These are phyloP conservation scores for Conops quadrifasciatus DNA, from an alignment of 2,888 invertebrate species.

Conservation along the genomic window DNA sequence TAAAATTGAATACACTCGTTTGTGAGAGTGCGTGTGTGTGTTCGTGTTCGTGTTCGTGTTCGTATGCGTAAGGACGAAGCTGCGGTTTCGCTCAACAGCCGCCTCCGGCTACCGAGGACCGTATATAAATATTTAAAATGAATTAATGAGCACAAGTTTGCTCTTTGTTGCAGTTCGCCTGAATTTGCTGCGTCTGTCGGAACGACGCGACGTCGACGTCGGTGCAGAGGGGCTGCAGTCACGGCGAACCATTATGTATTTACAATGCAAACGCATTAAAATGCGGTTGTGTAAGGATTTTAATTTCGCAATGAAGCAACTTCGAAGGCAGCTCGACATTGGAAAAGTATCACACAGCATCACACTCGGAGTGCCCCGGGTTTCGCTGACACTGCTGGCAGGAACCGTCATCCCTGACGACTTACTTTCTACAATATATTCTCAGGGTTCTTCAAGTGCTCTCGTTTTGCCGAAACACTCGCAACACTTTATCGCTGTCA, in stretches of 20 bases:
- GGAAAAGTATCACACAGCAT: too few relatives aligned
- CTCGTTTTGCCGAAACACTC: too few relatives aligned
- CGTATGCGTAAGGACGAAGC: slow-evolving; percentile 19
- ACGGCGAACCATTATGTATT: slow-evolving; percentile 2
- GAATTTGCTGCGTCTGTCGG: slow-evolving; percentile 1
- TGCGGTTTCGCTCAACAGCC: slow-evolving; percentile 1
- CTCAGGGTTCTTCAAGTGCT: too few relatives aligned
- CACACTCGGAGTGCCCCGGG: too few relatives aligned
- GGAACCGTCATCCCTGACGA: too few relatives aligned
- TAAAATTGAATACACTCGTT: neutral
- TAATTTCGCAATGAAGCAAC: neutral
- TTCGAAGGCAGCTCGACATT: too few relatives aligned
- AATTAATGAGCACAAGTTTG: slow-evolving; percentile 35
- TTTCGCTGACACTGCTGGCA: too few relatives aligned
- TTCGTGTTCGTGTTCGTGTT: slow-evolving; percentile 5
- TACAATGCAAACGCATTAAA: slow-evolving; percentile 15
- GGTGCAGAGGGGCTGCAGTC: neutral
- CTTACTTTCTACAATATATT: too few relatives aligned
- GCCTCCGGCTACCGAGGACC: neutral
- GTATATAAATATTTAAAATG: slow-evolving; percentile 35
- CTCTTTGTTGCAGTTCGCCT: slow-evolving; percentile 9
- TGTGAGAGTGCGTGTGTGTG: too few relatives aligned
- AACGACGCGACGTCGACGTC: neutral
- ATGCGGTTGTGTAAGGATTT: neutral
- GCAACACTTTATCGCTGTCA: too few relatives aligned